These are phyloP conservation scores for Microtus montanus DNA, from an alignment of 2,113 vertebrate genomes.

Conservation along the genomic window DNA sequence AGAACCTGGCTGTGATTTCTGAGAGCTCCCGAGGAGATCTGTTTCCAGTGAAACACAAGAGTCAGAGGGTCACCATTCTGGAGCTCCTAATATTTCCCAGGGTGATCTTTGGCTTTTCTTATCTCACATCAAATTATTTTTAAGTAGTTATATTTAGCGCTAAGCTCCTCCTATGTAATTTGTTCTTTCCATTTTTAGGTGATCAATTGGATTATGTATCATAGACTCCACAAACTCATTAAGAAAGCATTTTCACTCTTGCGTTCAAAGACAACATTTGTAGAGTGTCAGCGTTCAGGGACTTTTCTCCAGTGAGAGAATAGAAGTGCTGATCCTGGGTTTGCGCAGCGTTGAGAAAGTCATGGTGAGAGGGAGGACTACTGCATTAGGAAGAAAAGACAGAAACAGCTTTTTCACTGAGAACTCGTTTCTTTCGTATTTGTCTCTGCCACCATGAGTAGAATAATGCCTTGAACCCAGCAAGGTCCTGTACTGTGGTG, in stretches of 20 bases:
- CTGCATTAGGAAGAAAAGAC: background rate
- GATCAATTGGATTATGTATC: background rate
- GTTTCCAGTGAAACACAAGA: slow-evolving; percentile 4
- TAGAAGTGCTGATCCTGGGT: background rate
- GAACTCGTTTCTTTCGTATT: background rate
- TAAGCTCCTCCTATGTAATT: background rate
- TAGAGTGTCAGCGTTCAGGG: slow-evolving; percentile 2
- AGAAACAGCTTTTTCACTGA: slow-evolving; percentile 1
- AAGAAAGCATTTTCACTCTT: slow-evolving; percentile 18
- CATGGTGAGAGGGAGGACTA: background rate
- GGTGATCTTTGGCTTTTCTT: slow-evolving; percentile 51
- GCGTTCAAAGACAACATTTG: background rate
- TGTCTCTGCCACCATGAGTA: background rate
- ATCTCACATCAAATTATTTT: background rate
- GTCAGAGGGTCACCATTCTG: background rate
- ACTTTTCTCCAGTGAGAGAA: background rate
- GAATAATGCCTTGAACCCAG: background rate
- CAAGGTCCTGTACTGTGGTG: background rate
- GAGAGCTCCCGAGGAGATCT: slow-evolving; percentile 34
- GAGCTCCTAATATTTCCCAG: slow-evolving; percentile 3
- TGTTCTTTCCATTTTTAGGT: slow-evolving; percentile 53
- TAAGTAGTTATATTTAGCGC: slow-evolving; percentile 20
- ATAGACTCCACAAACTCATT: slow-evolving; percentile 21
- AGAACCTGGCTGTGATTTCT: background rate
- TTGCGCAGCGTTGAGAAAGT: background rate